These are phyloP conservation scores for Sesia bembeciformis DNA, from an alignment of 2,888 invertebrate species.

Conservation along the genomic window DNA sequence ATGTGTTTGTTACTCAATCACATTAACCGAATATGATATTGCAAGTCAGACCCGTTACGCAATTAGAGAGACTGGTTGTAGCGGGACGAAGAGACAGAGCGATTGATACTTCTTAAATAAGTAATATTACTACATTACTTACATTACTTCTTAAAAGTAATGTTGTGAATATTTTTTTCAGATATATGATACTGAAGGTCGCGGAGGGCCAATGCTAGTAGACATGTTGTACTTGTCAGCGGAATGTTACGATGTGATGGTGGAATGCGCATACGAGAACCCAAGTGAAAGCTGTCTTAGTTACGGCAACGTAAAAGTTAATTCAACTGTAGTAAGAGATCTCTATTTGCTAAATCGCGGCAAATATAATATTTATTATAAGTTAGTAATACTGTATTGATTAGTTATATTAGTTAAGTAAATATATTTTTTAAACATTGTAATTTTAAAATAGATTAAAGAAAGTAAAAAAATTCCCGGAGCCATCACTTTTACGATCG, in stretches of 20 bases:
- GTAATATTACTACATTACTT: no score
- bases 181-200: constrained; percentile 57
- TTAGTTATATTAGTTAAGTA: background rate
- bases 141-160: no score
- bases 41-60: no score
- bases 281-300: constrained; percentile 57
- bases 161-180: constrained; percentile 19
- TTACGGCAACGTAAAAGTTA: constrained; percentile 75
- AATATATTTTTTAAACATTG: background rate
- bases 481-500: constrained; percentile 45
- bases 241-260: constrained; percentile 75
- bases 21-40: no score
- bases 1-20: no score
- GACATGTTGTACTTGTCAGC: constrained; percentile 61
- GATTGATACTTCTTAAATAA: no score
- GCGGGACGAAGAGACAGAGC: no score
- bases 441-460: constrained; percentile 33
- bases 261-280: constrained; percentile 67
- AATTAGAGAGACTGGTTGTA: no score
- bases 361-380: constrained; percentile 70
- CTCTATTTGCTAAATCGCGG: constrained; percentile 74
- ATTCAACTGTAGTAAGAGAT: constrained; percentile 46
- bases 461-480: constrained; percentile 62
- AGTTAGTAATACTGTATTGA: constrained; percentile 29
- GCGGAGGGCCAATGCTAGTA: constrained; percentile 54